These are phyloP conservation scores for Macrosoma leucophasiata DNA, from an alignment of 2,888 invertebrate genomes.

Conservation along the genomic window DNA sequence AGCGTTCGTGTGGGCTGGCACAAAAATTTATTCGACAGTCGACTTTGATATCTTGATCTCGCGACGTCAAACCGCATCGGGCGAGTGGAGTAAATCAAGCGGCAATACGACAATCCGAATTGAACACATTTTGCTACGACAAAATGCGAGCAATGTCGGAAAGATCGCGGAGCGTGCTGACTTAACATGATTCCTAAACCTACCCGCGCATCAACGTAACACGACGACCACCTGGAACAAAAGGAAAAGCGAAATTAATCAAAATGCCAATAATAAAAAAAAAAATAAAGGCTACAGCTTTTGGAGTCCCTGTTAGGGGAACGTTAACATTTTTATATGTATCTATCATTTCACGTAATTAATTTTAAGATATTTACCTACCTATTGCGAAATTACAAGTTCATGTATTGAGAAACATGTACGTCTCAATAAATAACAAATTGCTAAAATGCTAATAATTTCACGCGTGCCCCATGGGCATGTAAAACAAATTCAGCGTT, in stretches of 20 bases:
- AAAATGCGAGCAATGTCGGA: conserved; percentile 20
- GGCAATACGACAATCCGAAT: conserved; percentile 34
- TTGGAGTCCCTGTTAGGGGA: too few relatives aligned
- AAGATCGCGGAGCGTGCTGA: conserved; percentile 43
- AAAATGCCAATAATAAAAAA: conserved; percentile 67
- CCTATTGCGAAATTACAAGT: too few relatives aligned
- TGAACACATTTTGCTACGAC: conserved; percentile 24
- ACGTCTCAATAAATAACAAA: conserved; percentile 56
- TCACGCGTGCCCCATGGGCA: conserved; percentile 61
- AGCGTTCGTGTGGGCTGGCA: conserved; percentile 69
- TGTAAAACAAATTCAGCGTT: conserved; percentile 67
- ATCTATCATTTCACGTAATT: too few relatives aligned
- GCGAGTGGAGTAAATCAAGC: conserved; percentile 35
- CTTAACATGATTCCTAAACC: conserved; percentile 38
- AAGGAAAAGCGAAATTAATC: conserved; percentile 76
- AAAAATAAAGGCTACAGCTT: conserved; percentile 35
- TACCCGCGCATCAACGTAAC: conserved; percentile 60
- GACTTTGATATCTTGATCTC: conserved; percentile 69
- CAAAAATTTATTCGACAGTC: conserved; percentile 66
- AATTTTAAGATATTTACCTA: too few relatives aligned
- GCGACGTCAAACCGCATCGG: conserved; percentile 44
- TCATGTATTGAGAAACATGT: too few relatives aligned
- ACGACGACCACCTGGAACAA: conserved; percentile 74
- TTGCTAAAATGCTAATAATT: conserved; percentile 67
- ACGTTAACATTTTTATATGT: too few relatives aligned